These are phyloP conservation scores for Hylaea fasciaria DNA, from an alignment of 2,888 invertebrate genomes.

Conservation along the genomic window DNA sequence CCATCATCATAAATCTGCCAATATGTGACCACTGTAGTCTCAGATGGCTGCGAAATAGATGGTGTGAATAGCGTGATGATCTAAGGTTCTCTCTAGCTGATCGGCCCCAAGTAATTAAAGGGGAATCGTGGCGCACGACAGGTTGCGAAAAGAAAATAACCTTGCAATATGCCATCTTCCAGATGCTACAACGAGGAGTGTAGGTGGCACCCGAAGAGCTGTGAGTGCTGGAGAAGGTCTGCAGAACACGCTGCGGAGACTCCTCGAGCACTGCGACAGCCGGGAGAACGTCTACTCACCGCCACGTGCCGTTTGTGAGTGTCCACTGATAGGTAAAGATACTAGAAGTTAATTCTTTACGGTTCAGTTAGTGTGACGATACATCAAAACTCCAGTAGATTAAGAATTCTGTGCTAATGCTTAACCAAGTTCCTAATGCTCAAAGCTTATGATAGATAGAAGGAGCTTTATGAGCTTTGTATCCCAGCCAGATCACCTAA, in stretches of 20 bases:
- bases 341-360: neutral
- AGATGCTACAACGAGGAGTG: constrained; percentile 72
- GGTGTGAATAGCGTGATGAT: no score
- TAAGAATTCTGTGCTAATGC: no score
- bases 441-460: no score
- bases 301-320: constrained; percentile 71
- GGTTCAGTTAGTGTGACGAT: neutral
- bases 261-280: constrained; percentile 90
- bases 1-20: no score
- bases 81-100: no score
- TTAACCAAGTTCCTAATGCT: no score
- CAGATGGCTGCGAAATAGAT: no score
- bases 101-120: no score
- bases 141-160: neutral
- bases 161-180: constrained; percentile 17
- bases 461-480: no score
- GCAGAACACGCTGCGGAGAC: constrained; percentile 90
- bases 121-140: neutral
- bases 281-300: constrained; percentile 88
- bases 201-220: constrained; percentile 66
- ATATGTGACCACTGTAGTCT: no score
- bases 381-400: no score
- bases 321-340: neutral
- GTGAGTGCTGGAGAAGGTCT: constrained; percentile 85
- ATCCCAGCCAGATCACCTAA: no score